Conservation (phyloP, 2,797 vertebrate species). For the Manis pentadactyla region DNA sequence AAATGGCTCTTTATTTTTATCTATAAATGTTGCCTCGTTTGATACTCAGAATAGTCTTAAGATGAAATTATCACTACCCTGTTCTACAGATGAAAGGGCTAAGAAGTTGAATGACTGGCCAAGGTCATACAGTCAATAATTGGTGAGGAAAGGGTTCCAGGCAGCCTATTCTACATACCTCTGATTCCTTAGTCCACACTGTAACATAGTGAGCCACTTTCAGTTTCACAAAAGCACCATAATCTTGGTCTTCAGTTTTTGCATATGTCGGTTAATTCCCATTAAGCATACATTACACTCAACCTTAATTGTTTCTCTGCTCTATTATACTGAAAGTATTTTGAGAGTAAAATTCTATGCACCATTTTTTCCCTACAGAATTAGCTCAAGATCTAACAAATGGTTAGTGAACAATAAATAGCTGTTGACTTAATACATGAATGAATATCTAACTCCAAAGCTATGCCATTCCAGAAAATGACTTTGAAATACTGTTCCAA, state of each 20-base stretch:
- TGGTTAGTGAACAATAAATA: not conserved
- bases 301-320: not conserved
- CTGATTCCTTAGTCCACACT: not conserved
- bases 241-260: not conserved
- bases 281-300: not conserved
- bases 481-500: not conserved
- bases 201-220: not conserved
- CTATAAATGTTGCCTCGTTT: not conserved
- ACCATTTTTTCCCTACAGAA: not conserved
- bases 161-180: not conserved
- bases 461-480: not conserved
- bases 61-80: not conserved
- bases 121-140: not conserved
- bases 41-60: not conserved
- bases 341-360: not conserved
- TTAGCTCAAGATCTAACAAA: not conserved
- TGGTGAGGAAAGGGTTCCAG: not conserved
- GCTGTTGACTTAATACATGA: not conserved
- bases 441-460: not conserved
- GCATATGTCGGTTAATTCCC: not conserved
- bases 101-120: not conserved
- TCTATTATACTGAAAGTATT: not conserved
- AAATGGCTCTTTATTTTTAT: not conserved
- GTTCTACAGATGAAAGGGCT: not conserved
- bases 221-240: rapidly evolving